Percentiles rank a stretch among this genome's conserved stretches.
phyloP scores from a whole-genome alignment of 2,888 invertebrate genomes.

The Tinea pellionella region DNA sequence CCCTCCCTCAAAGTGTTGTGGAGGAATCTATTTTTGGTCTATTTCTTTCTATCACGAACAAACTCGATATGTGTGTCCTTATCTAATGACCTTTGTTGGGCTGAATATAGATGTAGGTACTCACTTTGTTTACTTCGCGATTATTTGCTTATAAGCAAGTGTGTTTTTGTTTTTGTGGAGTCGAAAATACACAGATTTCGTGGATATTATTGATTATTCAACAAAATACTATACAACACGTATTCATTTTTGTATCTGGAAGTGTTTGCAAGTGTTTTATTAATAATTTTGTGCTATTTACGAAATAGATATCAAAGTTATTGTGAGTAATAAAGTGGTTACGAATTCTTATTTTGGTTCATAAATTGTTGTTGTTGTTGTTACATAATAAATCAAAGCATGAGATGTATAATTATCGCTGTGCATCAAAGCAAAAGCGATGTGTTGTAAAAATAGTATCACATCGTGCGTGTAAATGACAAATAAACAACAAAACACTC shows the following conservation, averaged over 20 bases:
- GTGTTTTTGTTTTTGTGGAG: slow-evolving; percentile 58
- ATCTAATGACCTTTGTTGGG: slow-evolving; percentile 49
- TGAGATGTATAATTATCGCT: slow-evolving; percentile 28
- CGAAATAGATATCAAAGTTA: slow-evolving; percentile 53
- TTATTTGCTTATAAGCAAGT: slow-evolving; percentile 39
- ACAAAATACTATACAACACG: neutral
- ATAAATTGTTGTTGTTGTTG: slow-evolving; percentile 37
- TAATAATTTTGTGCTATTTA: slow-evolving; percentile 14
- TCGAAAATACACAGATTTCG: neutral
- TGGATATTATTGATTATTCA: neutral
- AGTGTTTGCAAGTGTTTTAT: neutral
- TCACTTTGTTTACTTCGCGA: slow-evolving; percentile 65
- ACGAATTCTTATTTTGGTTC: slow-evolving; percentile 33
- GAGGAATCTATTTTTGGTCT: slow-evolving; percentile 15
- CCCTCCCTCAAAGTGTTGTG: slow-evolving; percentile 1
- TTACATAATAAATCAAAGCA: slow-evolving; percentile 49
- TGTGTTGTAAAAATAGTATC: neutral
- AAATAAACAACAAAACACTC: slow-evolving; percentile 58
- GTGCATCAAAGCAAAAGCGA: slow-evolving; percentile 20
- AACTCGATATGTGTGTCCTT: slow-evolving; percentile 25
- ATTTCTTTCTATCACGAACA: slow-evolving; percentile 27
- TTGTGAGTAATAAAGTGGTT: slow-evolving; percentile 55
- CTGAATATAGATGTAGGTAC: slow-evolving; percentile 37
- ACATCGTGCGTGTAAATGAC: slow-evolving; percentile 1
- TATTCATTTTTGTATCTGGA: neutral